phyloP scores from a whole-genome alignment of 2,888 invertebrate species.

The Dusona sp. region DNA sequence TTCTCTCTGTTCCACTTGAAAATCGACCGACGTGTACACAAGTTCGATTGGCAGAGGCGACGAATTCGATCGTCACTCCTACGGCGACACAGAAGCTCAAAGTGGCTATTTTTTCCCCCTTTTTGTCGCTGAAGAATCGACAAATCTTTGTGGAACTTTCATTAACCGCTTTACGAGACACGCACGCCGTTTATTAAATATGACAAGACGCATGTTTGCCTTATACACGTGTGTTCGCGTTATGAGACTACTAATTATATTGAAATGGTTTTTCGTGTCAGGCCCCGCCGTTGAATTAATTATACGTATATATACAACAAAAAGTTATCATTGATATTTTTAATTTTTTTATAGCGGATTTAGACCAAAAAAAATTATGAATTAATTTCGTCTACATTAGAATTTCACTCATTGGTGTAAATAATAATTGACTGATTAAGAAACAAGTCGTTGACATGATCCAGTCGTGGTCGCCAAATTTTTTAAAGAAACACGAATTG shows the following conservation, averaged over 20 bases:
- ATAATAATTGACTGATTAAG: background rate
- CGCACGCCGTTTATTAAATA: conserved; percentile 44
- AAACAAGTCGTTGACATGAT: background rate
- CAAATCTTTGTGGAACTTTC: conserved; percentile 64
- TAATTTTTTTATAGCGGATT: background rate
- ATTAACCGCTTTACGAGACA: conserved; percentile 44
- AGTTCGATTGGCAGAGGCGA: conserved; percentile 47
- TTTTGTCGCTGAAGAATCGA: conserved; percentile 24
- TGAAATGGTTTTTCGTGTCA: background rate
- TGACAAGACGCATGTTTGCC: conserved; percentile 32
- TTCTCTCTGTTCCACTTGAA: background rate
- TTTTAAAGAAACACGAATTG: background rate
- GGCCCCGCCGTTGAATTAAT: background rate
- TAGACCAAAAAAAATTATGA: background rate
- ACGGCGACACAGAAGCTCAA: conserved; percentile 19
- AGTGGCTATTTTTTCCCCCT: conserved; percentile 14
- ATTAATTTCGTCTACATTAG: background rate
- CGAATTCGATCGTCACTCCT: conserved; percentile 46
- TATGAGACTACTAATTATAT: background rate
- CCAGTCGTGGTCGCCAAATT: background rate
- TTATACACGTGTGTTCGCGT: background rate
- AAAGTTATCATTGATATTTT: background rate
- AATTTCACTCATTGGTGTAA: background rate
- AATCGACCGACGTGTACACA: conserved; percentile 7
- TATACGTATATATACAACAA: background rate